Conservation (phyloP, 1,140 invertebrate genomes). For the Papilio polyxenes region DNA sequence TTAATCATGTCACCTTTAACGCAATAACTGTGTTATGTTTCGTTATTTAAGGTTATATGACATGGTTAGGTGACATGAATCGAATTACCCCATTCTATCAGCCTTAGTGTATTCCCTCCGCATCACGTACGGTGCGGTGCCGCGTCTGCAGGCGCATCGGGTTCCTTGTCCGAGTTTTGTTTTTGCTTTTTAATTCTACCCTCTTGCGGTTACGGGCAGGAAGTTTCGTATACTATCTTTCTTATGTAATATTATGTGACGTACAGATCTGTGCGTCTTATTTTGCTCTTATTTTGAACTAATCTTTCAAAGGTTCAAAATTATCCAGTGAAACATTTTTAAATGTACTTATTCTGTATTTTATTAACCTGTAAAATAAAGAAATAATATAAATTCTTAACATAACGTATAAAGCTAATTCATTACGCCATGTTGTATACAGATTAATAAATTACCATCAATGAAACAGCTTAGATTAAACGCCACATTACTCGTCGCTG, state of each 20-base stretch:
- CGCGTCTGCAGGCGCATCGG: constrained; percentile 49
- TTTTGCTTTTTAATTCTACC: constrained; percentile 44
- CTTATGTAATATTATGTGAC: constrained; percentile 37
- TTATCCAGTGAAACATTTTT: not conserved
- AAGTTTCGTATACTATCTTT: constrained; percentile 50
- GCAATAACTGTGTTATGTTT: not conserved
- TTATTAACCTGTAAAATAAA: not conserved
- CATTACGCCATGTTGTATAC: not conserved
- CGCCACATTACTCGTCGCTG: not conserved
- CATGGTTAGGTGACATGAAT: not conserved
- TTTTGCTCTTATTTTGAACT: constrained; percentile 33
- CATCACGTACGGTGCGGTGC: constrained; percentile 57
- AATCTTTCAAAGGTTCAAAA: not conserved
- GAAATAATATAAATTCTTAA: not conserved
- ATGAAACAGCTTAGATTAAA: constrained; percentile 5
- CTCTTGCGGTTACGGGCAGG: constrained; percentile 56
- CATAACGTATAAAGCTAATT: not conserved
- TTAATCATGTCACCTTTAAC: not conserved
- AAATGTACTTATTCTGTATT: not conserved
- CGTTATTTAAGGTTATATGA: not conserved
- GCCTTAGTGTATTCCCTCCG: not conserved
- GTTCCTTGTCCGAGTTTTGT: constrained; percentile 50
- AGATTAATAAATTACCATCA: not conserved
- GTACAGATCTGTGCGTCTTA: constrained; percentile 30
- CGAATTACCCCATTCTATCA: constrained; percentile 3